Base-by-base conservation (phyloP, 2,113 vertebrate genomes). In the Zosterops borbonicus region DNA sequence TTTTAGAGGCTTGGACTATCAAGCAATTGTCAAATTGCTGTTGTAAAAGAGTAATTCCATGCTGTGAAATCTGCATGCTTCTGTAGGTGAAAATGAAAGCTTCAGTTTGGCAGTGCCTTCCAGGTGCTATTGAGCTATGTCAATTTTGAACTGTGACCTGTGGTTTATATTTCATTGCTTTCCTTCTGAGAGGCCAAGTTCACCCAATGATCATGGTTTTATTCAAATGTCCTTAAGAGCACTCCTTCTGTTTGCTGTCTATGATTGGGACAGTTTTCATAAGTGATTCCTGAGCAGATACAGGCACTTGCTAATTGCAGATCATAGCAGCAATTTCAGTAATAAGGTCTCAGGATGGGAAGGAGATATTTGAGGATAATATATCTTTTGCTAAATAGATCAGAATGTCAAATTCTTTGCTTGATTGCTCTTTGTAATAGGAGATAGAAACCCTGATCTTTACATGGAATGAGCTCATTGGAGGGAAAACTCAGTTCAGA, bases 241-340 rank as follows among this genome's bases (percentile, higher is more conserved):
- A 49, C 12, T 90, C 41, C 12, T 95, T 42, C 81, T 78, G 20
- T 68, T 89, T 79, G 22, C 62, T 92, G 56, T 70, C 76, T 87
- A 47, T 85, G 74, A 91, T 91, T 89, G 89, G 92, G 89, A 44
- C 22, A 60, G 69, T 97, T 94, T 92, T 58, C 87, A 67, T 77
- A 84, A 90, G 60, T 42, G 65, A 44, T 94, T 90, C 71, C 78
- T 76, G 65, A 14, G 17, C 56, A 87, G 89, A 85, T 83, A 78
- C 9, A 89, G 85, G n/a, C n/a, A 23, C 84, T 96, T 92, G 63
- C 53, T 90, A 80, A 87, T 94, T 93, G 90, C 63, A 92, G 75
- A 70, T 93, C 75, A 77, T 75, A 92, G 92, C 65, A 74, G 47
- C 41, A 76, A 50, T 86, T 97, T 95, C 83, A 89, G 90, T 75